Evolutionary conservation across 2,113 vertebrate species (phyloP).

Genomic region (Halcyon malimbica): DNA sequence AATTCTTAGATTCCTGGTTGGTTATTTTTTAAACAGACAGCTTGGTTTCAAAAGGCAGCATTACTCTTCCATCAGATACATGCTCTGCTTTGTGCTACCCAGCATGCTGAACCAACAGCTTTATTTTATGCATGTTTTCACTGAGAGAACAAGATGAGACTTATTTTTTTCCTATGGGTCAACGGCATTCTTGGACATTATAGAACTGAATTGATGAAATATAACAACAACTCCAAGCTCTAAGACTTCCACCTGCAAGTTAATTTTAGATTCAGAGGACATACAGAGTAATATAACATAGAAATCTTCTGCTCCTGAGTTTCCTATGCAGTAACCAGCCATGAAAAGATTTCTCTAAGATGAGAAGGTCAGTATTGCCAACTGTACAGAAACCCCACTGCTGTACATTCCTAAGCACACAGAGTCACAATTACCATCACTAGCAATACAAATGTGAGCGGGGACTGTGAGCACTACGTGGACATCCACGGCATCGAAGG

Average conservation of each 20-base stretch:
- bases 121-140: not conserved
- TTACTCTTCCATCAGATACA: not conserved
- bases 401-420: not conserved
- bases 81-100: not conserved
- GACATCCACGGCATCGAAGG: rapidly evolving
- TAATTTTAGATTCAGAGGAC: not conserved
- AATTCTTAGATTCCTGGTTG: not conserved
- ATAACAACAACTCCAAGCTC: not conserved
- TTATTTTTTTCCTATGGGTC: not conserved
- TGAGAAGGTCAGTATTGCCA: not conserved
- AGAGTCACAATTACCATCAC: not conserved
- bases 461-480: rapidly evolving
- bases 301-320: not conserved
- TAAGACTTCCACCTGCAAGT: not conserved
- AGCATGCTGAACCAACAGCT: not conserved
- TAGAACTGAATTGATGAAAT: not conserved
- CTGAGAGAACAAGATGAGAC: not conserved
- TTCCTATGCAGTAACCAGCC: not conserved
- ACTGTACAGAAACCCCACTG: not conserved
- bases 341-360: not conserved
- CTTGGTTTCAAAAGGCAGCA: not conserved
- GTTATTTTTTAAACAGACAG: not conserved
- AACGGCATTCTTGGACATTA: not conserved
- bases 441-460: rapidly evolving
- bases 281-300: not conserved